Percentiles rank a stretch among this genome's conserved stretches.
Conservation (phyloP, 1,140 invertebrate species). For the Drosophila kikkawai region DNA sequence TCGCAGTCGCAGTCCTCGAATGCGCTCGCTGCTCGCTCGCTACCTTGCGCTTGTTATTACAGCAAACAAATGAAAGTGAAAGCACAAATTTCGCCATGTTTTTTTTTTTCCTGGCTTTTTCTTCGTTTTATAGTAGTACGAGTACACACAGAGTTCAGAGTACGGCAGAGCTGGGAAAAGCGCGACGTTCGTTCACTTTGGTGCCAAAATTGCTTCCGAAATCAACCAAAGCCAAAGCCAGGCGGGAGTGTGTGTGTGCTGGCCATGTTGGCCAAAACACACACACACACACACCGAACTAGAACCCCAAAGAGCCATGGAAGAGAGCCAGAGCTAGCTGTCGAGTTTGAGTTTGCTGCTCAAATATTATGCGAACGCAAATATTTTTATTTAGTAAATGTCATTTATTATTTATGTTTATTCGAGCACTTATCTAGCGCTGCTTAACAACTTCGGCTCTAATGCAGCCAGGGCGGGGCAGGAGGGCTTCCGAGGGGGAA, state of each 20-base stretch:
- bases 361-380: constrained; percentile 85
- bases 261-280: constrained; percentile 60
- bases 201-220: constrained; percentile 82
- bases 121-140: constrained; percentile 22
- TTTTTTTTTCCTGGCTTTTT: constrained; percentile 51
- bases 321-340: constrained; percentile 77
- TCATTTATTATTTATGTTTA: constrained; percentile 85
- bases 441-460: constrained; percentile 83
- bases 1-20: constrained; percentile 72
- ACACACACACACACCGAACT: constrained; percentile 49
- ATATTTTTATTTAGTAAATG: constrained; percentile 85
- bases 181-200: constrained; percentile 72
- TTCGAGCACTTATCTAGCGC: constrained; percentile 85
- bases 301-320: constrained; percentile 72
- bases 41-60: constrained; percentile 79
- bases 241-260: constrained; percentile 56
- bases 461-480: constrained; percentile 58
- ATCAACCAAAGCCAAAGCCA: constrained; percentile 64
- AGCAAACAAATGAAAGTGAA: constrained; percentile 84
- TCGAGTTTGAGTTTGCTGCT: constrained; percentile 84
- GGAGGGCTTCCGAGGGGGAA: background rate
- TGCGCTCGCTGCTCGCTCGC: constrained; percentile 57
- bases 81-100: constrained; percentile 78
- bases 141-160: constrained; percentile 18
- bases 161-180: constrained; percentile 27